Evolutionary conservation across 2,888 invertebrate species (phyloP).

Genomic region (Nomada ruficornis): DNA sequence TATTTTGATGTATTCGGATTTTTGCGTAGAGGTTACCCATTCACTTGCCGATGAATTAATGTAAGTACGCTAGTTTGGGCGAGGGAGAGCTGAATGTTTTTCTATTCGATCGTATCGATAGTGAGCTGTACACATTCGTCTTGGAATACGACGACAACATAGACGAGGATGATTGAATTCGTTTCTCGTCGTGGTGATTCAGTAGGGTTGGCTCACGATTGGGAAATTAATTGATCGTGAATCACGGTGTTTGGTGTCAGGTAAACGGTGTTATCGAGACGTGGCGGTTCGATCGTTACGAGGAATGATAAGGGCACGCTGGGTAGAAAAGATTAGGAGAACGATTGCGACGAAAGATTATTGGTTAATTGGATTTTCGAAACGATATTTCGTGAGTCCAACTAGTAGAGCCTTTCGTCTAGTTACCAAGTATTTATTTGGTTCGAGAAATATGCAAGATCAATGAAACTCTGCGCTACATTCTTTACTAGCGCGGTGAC

Average conservation of each 20-base stretch:
- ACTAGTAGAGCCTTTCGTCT: too few relatives aligned
- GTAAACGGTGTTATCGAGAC: constrained; percentile 8
- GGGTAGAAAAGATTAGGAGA: background rate
- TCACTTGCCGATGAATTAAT: constrained; percentile 52
- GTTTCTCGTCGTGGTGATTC: too few relatives aligned
- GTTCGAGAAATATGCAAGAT: background rate
- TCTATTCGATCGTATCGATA: constrained; percentile 1
- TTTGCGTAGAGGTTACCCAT: constrained; percentile 54
- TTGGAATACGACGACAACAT: background rate
- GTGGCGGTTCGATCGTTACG: background rate
- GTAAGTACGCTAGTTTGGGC: background rate
- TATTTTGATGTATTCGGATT: constrained; percentile 53
- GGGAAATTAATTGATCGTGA: background rate
- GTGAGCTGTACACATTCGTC: background rate
- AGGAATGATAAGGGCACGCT: background rate
- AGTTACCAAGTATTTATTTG: too few relatives aligned
- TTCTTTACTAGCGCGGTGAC: background rate
- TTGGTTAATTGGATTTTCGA: background rate
- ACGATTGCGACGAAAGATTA: background rate
- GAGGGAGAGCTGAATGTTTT: background rate
- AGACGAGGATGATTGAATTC: background rate
- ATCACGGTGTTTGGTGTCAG: background rate
- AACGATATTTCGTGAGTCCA: background rate
- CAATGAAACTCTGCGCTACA: background rate
- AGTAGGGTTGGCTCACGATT: background rate